Percentiles rank a stretch among this genome's conserved stretches.
phyloP scores from a whole-genome alignment of 2,888 invertebrate genomes.

The Drosophila paramelanica region DNA sequence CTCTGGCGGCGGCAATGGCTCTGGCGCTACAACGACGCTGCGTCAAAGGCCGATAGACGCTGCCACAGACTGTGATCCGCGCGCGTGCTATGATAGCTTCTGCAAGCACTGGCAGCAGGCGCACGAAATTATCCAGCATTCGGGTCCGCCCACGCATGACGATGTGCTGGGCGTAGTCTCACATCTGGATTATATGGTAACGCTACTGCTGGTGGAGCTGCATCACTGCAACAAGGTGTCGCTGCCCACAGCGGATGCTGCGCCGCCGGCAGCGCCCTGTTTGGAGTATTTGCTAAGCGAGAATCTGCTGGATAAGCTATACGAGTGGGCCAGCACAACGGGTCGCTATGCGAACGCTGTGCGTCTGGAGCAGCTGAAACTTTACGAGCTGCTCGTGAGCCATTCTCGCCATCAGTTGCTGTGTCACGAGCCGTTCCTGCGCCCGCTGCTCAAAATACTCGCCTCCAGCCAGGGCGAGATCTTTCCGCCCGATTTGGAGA shows the following conservation, averaged over 20 bases:
- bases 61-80: conserved; percentile 91
- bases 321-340: conserved; percentile 93
- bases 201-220: conserved; percentile 93
- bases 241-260: conserved; percentile 84
- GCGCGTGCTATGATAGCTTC: conserved; percentile 96
- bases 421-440: conserved; percentile 95
- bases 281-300: conserved; percentile 93
- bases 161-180: conserved; percentile 96
- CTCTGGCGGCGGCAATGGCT: conserved; percentile 30
- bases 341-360: conserved; percentile 94
- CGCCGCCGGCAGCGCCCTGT: conserved; percentile 88
- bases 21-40: conserved; percentile 38
- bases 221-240: conserved; percentile 87
- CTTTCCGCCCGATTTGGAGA: conserved; percentile 92
- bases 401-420: conserved; percentile 93
- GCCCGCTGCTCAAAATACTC: conserved; percentile 93
- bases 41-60: conserved; percentile 88
- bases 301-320: conserved; percentile 93
- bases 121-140: conserved; percentile 91
- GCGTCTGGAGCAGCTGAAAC: conserved; percentile 93
- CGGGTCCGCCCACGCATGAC: conserved; percentile 90
- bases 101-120: conserved; percentile 98
- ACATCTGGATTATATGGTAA: conserved; percentile 95
- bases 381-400: conserved; percentile 93
- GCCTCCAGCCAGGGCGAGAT: conserved; percentile 92